These are phyloP conservation scores for Neodon shergylaensis DNA, from an alignment of 2,113 vertebrate genomes.

Conservation along the genomic window DNA sequence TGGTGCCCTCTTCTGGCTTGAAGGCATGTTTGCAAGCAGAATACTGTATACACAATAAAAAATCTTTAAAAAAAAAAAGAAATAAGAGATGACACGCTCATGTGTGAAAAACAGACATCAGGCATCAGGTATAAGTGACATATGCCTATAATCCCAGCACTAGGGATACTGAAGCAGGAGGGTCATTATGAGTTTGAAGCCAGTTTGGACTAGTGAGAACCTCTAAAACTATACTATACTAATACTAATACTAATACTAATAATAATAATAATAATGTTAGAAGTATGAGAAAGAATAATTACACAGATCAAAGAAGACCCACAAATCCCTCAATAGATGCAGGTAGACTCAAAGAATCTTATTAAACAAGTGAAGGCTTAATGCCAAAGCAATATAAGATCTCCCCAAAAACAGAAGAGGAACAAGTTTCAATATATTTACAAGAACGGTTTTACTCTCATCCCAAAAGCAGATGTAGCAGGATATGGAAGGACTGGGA, in stretches of 20 bases:
- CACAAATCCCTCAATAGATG: slow-evolving; percentile 8
- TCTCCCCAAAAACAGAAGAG: not conserved
- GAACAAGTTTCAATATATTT: not conserved
- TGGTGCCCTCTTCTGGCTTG: too few relatives aligned
- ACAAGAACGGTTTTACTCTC: not conserved
- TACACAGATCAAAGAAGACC: not conserved
- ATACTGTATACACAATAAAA: too few relatives aligned
- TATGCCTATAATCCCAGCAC: not conserved
- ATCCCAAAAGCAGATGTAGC: not conserved
- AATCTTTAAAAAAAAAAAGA: too few relatives aligned
- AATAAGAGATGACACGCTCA: not conserved
- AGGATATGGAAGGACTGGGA: not conserved
- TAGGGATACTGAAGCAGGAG: not conserved
- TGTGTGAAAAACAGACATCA: slow-evolving; percentile 4
- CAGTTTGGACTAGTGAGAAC: not conserved
- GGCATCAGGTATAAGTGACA: not conserved
- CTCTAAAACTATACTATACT: not conserved
- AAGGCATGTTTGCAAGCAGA: too few relatives aligned
- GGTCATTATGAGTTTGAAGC: not conserved
- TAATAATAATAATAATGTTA: not conserved
- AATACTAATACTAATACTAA: too few relatives aligned
- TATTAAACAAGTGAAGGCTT: not conserved
- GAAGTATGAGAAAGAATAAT: slow-evolving; percentile 23
- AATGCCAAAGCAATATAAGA: not conserved
- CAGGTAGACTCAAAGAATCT: not conserved